These are phyloP conservation scores for Aphyosemion australe DNA, from an alignment of 2,113 vertebrate genomes.

Conservation along the genomic window DNA sequence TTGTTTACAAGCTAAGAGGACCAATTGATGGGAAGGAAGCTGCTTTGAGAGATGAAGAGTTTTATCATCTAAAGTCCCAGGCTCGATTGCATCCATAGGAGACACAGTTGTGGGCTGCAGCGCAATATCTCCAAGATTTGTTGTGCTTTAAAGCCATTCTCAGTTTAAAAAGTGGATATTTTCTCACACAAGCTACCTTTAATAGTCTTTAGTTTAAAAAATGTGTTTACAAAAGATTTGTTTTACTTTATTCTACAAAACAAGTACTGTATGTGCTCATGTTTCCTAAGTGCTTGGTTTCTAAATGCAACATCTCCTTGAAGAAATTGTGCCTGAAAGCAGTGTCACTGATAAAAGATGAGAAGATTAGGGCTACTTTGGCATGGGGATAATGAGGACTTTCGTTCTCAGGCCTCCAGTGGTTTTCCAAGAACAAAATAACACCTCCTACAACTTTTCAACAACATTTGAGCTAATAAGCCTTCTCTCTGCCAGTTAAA, in stretches of 20 bases:
- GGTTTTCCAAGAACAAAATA: conserved; percentile 49
- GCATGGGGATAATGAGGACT: conserved; percentile 45
- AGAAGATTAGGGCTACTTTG: conserved; percentile 34
- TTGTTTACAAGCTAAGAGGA: conserved; percentile 18
- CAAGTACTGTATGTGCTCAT: background rate
- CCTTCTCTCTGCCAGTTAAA: conserved; percentile 20
- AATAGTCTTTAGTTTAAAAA: no score
- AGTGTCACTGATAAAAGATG: conserved; percentile 29
- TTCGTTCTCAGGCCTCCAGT: conserved; percentile 40
- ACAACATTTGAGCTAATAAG: conserved; percentile 41
- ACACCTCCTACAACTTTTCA: conserved; percentile 55
- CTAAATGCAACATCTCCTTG: conserved; percentile 21
- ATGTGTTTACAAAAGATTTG: no score
- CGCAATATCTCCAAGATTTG: conserved; percentile 65
- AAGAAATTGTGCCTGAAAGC: conserved; percentile 28
- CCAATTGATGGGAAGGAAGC: conserved; percentile 31
- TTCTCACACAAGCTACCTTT: no score
- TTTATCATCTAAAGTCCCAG: conserved; percentile 37
- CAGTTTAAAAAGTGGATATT: no score
- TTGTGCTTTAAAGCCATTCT: background rate
- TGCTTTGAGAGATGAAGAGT: background rate
- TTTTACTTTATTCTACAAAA: no score
- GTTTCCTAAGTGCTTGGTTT: conserved; percentile 11
- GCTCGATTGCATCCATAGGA: conserved; percentile 3
- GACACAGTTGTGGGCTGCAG: conserved; percentile 39